Evolutionary conservation across 2,888 invertebrate genomes (phyloP).

Genomic region (Lydus trimaculatus): DNA sequence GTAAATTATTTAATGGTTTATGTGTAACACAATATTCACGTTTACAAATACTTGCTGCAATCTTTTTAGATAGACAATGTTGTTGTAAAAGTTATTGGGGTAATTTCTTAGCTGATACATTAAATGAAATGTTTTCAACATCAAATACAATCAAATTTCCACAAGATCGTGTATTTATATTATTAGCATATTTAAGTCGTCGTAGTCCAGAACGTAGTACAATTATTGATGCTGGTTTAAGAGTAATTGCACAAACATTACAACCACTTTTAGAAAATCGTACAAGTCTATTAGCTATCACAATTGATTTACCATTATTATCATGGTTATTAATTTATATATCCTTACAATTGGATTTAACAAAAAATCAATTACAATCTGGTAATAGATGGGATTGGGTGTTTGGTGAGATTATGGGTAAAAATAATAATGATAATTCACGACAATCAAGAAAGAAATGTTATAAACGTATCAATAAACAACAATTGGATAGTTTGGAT

Average conservation of each 20-base stretch:
- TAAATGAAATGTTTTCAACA: constrained; percentile 80
- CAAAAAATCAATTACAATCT: constrained; percentile 38
- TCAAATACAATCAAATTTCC: constrained; percentile 82
- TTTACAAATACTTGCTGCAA: constrained; percentile 79
- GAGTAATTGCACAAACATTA: constrained; percentile 67
- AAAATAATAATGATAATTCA: constrained; percentile 56
- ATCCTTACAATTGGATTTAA: constrained; percentile 72
- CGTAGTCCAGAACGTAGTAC: constrained; percentile 73
- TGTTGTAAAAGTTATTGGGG: constrained; percentile 78
- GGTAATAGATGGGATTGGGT: constrained; percentile 87
- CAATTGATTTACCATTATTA: constrained; percentile 71
- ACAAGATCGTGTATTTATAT: constrained; percentile 87
- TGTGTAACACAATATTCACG: constrained; percentile 81
- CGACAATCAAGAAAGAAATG: constrained; percentile 67
- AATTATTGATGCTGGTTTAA: constrained; percentile 70
- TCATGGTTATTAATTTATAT: constrained; percentile 81
- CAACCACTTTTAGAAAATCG: constrained; percentile 56
- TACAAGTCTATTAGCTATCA: constrained; percentile 63
- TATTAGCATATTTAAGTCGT: constrained; percentile 86
- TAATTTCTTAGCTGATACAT: constrained; percentile 82
- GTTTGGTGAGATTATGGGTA: constrained; percentile 75
- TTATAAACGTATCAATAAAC: constrained; percentile 69
- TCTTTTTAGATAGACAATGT: constrained; percentile 72
- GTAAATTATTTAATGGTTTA: constrained; percentile 74
- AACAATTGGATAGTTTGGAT: constrained; percentile 68